phyloP scores from a whole-genome alignment of 2,888 invertebrate species.

The Cheilosia grossa region DNA sequence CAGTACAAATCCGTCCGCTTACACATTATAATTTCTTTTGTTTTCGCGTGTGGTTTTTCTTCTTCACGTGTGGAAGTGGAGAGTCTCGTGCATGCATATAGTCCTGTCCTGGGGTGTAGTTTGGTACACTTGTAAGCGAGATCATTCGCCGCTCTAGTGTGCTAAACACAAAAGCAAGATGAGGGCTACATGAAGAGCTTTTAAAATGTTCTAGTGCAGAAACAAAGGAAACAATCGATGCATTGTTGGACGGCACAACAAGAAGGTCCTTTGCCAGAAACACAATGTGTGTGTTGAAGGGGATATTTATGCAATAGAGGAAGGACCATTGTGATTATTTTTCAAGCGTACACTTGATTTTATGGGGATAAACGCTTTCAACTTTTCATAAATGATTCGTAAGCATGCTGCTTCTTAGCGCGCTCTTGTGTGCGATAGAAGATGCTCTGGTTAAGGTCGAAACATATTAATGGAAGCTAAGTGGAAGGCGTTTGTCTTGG shows the following conservation, averaged over 20 bases:
- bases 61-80: background rate
- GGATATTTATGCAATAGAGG: constrained; percentile 15
- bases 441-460: background rate
- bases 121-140: constrained; percentile 3
- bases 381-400: background rate
- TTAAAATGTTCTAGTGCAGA: constrained; percentile 29
- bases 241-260: constrained; percentile 26
- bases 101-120: background rate
- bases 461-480: background rate
- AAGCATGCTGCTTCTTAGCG: background rate
- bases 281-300: constrained; percentile 10
- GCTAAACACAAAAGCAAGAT: constrained; percentile 2
- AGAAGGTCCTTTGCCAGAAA: constrained; percentile 11
- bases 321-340: constrained; percentile 26
- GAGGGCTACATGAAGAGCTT: constrained; percentile 3
- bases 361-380: background rate
- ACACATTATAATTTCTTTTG: constrained; percentile 12
- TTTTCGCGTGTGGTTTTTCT: background rate
- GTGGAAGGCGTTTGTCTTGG: no score
- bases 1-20: background rate
- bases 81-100: background rate
- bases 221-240: constrained; percentile 35
- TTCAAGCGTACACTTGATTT: background rate
- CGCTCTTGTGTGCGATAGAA: background rate
- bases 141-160: constrained; percentile 38